A percentile compares a stretch with the other conserved stretches of the same genome.
phyloP scores from a whole-genome alignment of 2,113 vertebrate genomes.

The Hippocampus comes region DNA sequence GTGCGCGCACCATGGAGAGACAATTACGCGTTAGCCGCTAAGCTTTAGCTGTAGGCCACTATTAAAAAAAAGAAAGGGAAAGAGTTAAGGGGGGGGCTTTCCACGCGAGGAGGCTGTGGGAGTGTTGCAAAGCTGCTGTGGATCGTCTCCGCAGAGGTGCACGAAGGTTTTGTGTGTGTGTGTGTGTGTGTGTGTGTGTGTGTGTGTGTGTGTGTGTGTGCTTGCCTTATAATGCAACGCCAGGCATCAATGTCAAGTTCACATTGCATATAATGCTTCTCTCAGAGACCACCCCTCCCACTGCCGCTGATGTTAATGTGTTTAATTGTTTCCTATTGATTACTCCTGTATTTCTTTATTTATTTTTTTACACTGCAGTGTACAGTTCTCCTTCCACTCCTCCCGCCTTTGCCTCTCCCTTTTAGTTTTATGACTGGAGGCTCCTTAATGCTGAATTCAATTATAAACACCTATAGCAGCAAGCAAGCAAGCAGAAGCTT shows the following conservation, averaged over 20 bases:
- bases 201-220: not conserved
- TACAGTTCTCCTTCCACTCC: conserved; percentile 37
- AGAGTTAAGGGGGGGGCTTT: conserved; percentile 34
- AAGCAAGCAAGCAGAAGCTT: conserved; percentile 53
- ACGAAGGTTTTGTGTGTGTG: not conserved
- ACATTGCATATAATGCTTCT: conserved; percentile 62
- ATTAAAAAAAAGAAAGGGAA: conserved; percentile 61
- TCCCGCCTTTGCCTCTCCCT: not conserved
- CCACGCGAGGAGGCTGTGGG: conserved; percentile 57
- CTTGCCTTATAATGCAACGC: conserved; percentile 41
- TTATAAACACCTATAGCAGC: conserved; percentile 69
- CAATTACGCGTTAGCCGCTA: conserved; percentile 53
- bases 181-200: not conserved
- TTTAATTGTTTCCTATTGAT: conserved; percentile 79
- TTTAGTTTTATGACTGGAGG: conserved; percentile 63
- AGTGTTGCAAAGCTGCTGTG: conserved; percentile 55
- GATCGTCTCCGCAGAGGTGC: conserved; percentile 55
- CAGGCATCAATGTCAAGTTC: conserved; percentile 70
- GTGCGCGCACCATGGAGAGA: not conserved
- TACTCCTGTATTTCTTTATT: conserved; percentile 48
- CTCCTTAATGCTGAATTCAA: conserved; percentile 70
- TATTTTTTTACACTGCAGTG: conserved; percentile 42
- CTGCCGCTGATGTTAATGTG: conserved; percentile 72
- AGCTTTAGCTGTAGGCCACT: conserved; percentile 66
- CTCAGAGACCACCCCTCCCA: conserved; percentile 26